Evolutionary conservation across 2,113 vertebrate genomes (phyloP).

Genomic region (Leptobrachium leishanense): DNA sequence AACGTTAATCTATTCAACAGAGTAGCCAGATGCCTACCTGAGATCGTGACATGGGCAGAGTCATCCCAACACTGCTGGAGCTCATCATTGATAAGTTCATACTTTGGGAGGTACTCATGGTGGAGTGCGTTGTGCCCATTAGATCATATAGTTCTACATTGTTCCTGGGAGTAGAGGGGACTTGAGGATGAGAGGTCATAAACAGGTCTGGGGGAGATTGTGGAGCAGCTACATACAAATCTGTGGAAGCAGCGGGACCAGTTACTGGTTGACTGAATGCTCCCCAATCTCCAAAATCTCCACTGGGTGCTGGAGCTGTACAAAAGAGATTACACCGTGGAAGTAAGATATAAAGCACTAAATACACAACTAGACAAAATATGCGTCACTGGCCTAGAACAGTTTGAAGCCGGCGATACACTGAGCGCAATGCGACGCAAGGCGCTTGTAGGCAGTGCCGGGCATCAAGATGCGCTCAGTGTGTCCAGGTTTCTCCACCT

Average conservation of each 20-base stretch:
- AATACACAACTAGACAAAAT: neutral
- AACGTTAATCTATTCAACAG: no score
- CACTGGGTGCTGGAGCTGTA: constrained; percentile 70
- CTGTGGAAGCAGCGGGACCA: constrained; percentile 61
- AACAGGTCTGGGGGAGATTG: constrained; percentile 62
- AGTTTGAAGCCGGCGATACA: no score
- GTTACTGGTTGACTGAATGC: constrained; percentile 84
- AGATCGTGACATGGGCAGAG: constrained; percentile 82
- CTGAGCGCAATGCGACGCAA: no score
- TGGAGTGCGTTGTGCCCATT: constrained; percentile 81
- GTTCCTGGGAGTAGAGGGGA: constrained; percentile 59
- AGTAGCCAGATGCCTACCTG: constrained; percentile 76
- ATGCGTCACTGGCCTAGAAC: no score
- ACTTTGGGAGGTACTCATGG: constrained; percentile 86
- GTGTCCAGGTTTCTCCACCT: no score
- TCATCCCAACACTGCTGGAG: constrained; percentile 70
- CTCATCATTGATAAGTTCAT: constrained; percentile 90
- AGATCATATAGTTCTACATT: constrained; percentile 87
- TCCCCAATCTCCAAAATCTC: constrained; percentile 95
- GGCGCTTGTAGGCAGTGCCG: no score
- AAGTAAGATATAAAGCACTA: neutral
- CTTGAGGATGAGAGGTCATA: constrained; percentile 54
- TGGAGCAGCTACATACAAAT: constrained; percentile 63
- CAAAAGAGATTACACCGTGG: constrained; percentile 33
- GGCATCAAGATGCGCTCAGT: no score